phyloP scores from a whole-genome alignment of 2,113 vertebrate species.

The Philantomba maxwellii region DNA sequence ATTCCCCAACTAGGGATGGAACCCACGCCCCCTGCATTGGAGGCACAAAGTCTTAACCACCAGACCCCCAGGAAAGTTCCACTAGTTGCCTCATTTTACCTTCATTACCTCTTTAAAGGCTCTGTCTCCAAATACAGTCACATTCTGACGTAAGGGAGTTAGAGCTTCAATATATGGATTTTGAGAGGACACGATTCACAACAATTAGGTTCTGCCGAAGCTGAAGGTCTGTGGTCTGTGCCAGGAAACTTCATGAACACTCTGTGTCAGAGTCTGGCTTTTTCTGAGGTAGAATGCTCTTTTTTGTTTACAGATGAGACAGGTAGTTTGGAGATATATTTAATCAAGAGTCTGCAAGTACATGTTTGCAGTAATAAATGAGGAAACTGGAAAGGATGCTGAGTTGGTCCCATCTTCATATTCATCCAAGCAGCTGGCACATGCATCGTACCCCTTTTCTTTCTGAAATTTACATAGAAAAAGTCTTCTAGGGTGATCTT shows the following conservation, averaged over 20 bases:
- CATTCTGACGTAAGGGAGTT: background rate
- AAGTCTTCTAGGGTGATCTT: background rate
- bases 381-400: constrained; percentile 89
- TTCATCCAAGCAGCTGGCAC: constrained; percentile 90
- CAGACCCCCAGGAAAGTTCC: background rate
- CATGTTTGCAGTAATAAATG: constrained; percentile 90
- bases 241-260: constrained; percentile 85
- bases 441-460: constrained; percentile 89
- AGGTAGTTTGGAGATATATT: constrained; percentile 91
- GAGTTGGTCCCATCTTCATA: constrained; percentile 91
- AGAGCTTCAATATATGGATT: background rate
- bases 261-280: constrained; percentile 88
- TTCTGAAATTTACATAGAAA: background rate
- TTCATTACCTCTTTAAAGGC: background rate
- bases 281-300: constrained; percentile 86
- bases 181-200: background rate
- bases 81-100: no score
- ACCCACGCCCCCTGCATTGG: background rate
- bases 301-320: constrained; percentile 91
- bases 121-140: background rate
- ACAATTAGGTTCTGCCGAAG: constrained; percentile 83
- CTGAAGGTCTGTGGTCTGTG: constrained; percentile 84
- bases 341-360: constrained; percentile 87
- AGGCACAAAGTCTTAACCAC: background rate
- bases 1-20: background rate